phyloP scores from a whole-genome alignment of 2,113 vertebrate genomes.

The Alethe diademata region DNA sequence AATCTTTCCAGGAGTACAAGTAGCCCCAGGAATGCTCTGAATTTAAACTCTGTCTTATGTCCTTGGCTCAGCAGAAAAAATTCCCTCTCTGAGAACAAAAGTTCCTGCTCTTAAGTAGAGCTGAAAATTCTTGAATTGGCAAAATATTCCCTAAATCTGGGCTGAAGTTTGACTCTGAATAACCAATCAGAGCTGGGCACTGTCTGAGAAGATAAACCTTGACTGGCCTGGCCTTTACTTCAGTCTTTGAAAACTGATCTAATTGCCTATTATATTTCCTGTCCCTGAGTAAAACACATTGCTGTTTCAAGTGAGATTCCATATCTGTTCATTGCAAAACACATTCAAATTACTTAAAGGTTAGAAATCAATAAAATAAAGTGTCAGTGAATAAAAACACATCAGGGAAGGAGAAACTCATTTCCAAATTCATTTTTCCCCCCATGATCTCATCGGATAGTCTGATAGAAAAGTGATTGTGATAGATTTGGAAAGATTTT shows the following conservation, averaged over 20 bases:
- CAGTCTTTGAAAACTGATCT: not conserved
- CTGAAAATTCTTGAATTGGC: not conserved
- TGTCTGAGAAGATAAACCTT: not conserved
- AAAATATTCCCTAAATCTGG: not conserved
- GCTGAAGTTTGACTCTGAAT: not conserved
- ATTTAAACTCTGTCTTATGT: conserved; percentile 9
- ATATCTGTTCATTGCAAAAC: not conserved
- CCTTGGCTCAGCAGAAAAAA: not conserved
- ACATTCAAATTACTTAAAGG: not conserved
- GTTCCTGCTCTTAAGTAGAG: not conserved
- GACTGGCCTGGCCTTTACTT: not conserved
- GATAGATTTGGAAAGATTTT: not conserved
- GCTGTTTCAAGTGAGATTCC: not conserved
- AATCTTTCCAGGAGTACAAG: conserved; percentile 23
- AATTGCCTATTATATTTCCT: not conserved
- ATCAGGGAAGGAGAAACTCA: not conserved
- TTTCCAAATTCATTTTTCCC: not conserved
- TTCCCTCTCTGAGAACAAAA: not conserved
- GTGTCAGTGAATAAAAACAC: not conserved
- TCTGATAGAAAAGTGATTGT: not conserved
- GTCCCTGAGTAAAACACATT: not conserved
- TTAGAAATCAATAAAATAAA: conserved; percentile 27
- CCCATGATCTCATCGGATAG: rapidly evolving
- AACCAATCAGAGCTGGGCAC: not conserved
- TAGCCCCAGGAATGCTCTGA: conserved; percentile 8